Base-by-base conservation (phyloP, 2,888 invertebrate genomes). In the Mimas tiliae region DNA sequence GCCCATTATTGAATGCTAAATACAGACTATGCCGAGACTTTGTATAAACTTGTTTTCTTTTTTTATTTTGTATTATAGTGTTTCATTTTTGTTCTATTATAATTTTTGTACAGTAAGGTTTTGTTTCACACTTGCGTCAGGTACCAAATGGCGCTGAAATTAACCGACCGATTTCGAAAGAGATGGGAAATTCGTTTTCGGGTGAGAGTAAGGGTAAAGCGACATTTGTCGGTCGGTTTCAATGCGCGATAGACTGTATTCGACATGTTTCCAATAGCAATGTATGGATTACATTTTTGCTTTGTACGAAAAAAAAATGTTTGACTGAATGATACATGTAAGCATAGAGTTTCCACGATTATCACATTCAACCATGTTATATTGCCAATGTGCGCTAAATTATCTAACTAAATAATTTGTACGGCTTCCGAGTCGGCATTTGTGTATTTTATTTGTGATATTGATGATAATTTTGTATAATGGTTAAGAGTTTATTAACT, bases 391-490 rank as follows among this genome's bases (percentile, higher is more conserved):
- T 16, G 34, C 38, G 38, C 16, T 58, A 58, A 58, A 58, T 58
- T 58, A 38, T 58, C 19, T 58, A 58, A 42, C 58, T 38, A 58
- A 12, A 42, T 58, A 42, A 58, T 34, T 38, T 38, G 19, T 58
- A 7, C 58, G 58, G 58, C 58, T 48, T 55, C 16, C 19, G 38
- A 47, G 55, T 48, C 55, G 58, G 33, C 19, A 21, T 50, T 34
- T 19, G 55, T 65, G 85, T 88, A 86, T 91, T 89, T 91, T 82
- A 84, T 92, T 92, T 92, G 92, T 92, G 93, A 92, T 92, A 93
- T 90, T 89, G 87, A 88, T 86, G 84, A 88, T 91, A 89, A 90
- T 91, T 91, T 91, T 91, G 87, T 90, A 84, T 87, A 84, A 86
- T 80, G 75, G 78, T 83, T 90, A 90, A 92, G 90, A 91, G 89